These are phyloP conservation scores for Halcyon chelicuti DNA, from an alignment of 2,797 vertebrate species.

Conservation along the genomic window DNA sequence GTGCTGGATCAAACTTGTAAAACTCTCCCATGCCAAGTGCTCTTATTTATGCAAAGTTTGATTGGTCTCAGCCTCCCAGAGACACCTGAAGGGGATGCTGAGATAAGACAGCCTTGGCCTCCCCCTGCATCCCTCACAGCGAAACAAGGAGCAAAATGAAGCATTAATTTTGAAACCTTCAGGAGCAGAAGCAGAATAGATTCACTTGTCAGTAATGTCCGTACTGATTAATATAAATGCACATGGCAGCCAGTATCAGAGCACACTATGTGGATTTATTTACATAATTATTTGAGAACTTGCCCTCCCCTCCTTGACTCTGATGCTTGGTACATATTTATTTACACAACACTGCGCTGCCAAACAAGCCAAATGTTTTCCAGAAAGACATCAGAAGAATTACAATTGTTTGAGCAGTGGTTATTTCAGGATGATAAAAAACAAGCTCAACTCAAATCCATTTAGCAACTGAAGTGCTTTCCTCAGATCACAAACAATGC, in stretches of 20 bases:
- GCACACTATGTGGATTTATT: slow-evolving; percentile 54
- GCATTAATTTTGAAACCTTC: slow-evolving; percentile 45
- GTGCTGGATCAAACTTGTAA: slow-evolving; percentile 12
- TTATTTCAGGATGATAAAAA: slow-evolving; percentile 65
- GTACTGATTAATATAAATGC: slow-evolving; percentile 66
- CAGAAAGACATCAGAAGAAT: slow-evolving; percentile 61
- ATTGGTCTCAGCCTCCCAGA: slow-evolving; percentile 26
- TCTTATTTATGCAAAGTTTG: slow-evolving; percentile 19
- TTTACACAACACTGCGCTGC: slow-evolving; percentile 54
- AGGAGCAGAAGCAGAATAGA: slow-evolving; percentile 13
- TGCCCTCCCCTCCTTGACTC: slow-evolving; percentile 33
- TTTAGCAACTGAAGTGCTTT: slow-evolving; percentile 47
- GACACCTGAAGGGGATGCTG: slow-evolving; percentile 59
- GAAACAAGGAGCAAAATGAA: neutral
- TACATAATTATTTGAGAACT: slow-evolving; percentile 74
- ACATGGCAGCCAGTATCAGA: slow-evolving; percentile 48
- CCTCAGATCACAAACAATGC: slow-evolving; percentile 32
- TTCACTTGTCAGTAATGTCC: slow-evolving; percentile 56
- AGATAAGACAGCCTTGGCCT: neutral
- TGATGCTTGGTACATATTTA: slow-evolving; percentile 61
- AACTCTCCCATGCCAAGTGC: neutral
- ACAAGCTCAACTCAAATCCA: slow-evolving; percentile 16
- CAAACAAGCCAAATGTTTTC: slow-evolving; percentile 63
- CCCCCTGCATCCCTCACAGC: neutral
- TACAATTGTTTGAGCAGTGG: slow-evolving; percentile 12